Evolutionary conservation across 2,888 invertebrate genomes (phyloP), one percentile per base, ranked within the genome.

Genomic region (Epinotia demarniana): DNA sequence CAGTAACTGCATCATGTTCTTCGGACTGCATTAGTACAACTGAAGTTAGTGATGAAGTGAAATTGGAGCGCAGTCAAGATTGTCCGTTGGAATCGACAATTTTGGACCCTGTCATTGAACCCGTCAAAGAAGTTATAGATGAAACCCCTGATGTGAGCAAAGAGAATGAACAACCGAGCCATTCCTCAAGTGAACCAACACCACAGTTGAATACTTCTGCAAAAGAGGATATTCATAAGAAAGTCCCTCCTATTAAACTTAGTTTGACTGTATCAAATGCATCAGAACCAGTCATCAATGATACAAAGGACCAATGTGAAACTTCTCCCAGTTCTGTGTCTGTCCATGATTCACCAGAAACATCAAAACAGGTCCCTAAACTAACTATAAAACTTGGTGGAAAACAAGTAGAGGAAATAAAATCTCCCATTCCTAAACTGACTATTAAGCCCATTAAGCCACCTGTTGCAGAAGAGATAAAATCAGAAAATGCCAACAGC

Each of bases 361-460:
- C 83, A 72, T 80, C 81, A 66, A 94, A 92, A 86, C 91, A 91
- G 78, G 90, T 95, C 69, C 94, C 95, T 57, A 95, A 95, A 86
- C 83, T 95, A 77, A 94, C 95, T 67, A 94, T 95, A 55, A 94
- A 94, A 86, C 82, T 94, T 75, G 83, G 88, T 55, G 87, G 83
- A 79, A 94, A 90, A 83, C 88, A 87, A 79, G 61, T 83, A 46
- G 92, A 93, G 70, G 93, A 93, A 84, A 81, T 84, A 12, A 93
- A 92, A 82, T 86, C 89, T 66, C 87, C 90, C 69, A 83, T 92
- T 79, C 92, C 93, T 49, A 94, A 93, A 86, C 78, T 94, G 43
- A 93, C 92, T 73, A 91, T 92, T 72, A 76, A 89, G 86, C 73
- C 77, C 80, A 49, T 80, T n/a, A 78, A 79, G 71, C 78, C 80